A percentile compares a stretch with the other conserved stretches of the same genome.
phyloP scores from a whole-genome alignment of 2,113 vertebrate species.

The Ammospiza nelsoni region DNA sequence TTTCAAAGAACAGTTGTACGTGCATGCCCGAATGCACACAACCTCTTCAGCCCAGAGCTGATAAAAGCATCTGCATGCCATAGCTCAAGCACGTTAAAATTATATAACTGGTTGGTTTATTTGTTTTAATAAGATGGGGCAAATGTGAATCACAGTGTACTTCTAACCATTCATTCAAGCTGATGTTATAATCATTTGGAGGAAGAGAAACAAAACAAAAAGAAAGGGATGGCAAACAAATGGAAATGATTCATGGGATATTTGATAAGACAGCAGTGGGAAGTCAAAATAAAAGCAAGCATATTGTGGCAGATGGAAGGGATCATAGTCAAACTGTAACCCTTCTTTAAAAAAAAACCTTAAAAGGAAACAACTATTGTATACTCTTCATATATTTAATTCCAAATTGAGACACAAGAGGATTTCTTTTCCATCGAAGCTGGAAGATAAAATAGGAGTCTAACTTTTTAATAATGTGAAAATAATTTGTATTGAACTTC shows the following conservation, averaged over 20 bases:
- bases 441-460: constrained; percentile 5
- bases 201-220: constrained; percentile 77
- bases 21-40: constrained; percentile 72
- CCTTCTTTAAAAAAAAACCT: constrained; percentile 58
- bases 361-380: constrained; percentile 73
- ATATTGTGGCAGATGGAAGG: constrained; percentile 77
- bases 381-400: constrained; percentile 62
- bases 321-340: constrained; percentile 73
- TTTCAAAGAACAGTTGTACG: constrained; percentile 76
- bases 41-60: constrained; percentile 72
- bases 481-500: background rate
- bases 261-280: constrained; percentile 76
- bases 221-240: constrained; percentile 72
- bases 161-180: constrained; percentile 76
- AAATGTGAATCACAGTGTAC: constrained; percentile 75
- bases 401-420: constrained; percentile 22
- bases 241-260: constrained; percentile 73
- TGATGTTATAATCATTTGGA: constrained; percentile 82
- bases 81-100: constrained; percentile 50
- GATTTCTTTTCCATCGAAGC: constrained; percentile 10
- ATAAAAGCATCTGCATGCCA: constrained; percentile 80
- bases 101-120: constrained; percentile 71
- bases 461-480: constrained; percentile 10
- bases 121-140: constrained; percentile 68
- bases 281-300: constrained; percentile 81